Evolutionary conservation across 2,888 invertebrate species (phyloP).

Genomic region (Erebia epiphron): DNA sequence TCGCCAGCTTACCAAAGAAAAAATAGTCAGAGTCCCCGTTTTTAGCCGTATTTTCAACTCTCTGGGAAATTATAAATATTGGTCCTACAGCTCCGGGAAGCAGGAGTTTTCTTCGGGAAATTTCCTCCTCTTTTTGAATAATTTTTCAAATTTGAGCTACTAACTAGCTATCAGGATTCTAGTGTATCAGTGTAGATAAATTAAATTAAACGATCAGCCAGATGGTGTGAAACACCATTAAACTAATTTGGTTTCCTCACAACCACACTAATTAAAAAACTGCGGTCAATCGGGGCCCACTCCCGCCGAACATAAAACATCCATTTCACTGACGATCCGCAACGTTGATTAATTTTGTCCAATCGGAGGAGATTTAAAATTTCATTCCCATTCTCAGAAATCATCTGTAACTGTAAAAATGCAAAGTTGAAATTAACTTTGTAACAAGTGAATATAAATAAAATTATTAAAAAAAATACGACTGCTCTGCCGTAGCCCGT

Average conservation of each 20-base stretch:
- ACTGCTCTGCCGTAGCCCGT: too few species aligned
- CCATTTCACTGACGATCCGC: constrained; percentile 69
- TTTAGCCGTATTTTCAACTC: too few species aligned
- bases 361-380: constrained; percentile 67
- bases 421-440: constrained; percentile 10
- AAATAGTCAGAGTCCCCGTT: too few species aligned
- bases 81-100: too few species aligned
- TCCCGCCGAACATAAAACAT: constrained; percentile 78
- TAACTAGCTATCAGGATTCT: too few species aligned
- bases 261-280: constrained; percentile 79
- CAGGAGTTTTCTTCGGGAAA: too few species aligned
- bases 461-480: too few species aligned
- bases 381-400: constrained; percentile 31
- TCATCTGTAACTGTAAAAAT: constrained; percentile 26
- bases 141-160: too few species aligned
- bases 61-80: too few species aligned
- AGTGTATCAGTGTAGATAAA: background rate
- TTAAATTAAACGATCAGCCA: background rate
- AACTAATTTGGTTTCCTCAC: constrained; percentile 64
- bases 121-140: too few species aligned
- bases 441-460: too few species aligned
- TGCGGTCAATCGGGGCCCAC: constrained; percentile 78
- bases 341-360: constrained; percentile 78
- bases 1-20: too few species aligned
- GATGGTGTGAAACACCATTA: constrained; percentile 20